Evolutionary conservation across 2,113 vertebrate species (phyloP).

Genomic region (Hippocampus barbouri): DNA sequence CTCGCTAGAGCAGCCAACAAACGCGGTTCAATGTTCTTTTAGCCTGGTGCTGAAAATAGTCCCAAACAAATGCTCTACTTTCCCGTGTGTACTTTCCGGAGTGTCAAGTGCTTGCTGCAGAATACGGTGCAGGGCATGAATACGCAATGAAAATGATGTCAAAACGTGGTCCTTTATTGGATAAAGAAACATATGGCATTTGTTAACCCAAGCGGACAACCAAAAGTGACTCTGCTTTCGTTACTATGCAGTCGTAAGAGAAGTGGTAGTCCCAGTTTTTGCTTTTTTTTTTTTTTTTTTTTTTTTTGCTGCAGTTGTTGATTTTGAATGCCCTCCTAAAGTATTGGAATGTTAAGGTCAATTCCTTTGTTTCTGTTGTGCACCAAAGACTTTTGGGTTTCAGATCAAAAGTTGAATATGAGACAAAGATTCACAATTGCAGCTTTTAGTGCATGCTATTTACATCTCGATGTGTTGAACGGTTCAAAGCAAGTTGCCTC

Average conservation of each 20-base stretch:
- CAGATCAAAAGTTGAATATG: no score
- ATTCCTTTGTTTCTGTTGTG: no score
- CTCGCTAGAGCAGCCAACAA: neutral
- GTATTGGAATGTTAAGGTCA: no score
- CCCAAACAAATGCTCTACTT: conserved; percentile 6
- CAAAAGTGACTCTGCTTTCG: neutral
- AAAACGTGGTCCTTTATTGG: neutral
- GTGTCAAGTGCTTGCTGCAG: neutral
- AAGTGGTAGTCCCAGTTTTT: no score
- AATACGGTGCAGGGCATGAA: neutral
- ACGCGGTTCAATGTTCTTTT: neutral
- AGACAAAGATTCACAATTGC: no score
- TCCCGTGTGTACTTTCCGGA: neutral
- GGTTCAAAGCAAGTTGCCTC: no score
- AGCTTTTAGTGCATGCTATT: no score
- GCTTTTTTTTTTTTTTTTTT: no score
- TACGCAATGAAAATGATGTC: neutral
- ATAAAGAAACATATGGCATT: neutral
- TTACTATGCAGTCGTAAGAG: neutral
- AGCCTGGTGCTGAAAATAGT: neutral
- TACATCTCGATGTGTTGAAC: no score
- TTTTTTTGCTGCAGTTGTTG: no score
- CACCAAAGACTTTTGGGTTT: no score
- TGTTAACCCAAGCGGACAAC: neutral
- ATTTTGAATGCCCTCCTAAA: no score